Base-by-base conservation (phyloP, 2,888 invertebrate genomes). In the Diadegma fenestrale region DNA sequence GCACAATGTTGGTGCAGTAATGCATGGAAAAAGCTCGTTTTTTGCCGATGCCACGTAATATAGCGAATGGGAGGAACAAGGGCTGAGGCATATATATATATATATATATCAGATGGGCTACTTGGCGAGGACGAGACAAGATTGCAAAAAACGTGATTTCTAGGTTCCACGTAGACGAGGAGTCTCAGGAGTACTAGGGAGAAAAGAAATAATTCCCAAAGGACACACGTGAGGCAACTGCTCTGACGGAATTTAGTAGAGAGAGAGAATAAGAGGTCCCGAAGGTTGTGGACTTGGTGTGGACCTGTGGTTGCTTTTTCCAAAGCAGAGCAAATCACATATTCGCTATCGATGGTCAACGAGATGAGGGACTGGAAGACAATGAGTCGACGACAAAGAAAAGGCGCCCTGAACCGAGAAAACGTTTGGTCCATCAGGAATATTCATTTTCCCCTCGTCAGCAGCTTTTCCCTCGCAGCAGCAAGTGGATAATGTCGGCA, bases 211-310 rank as follows among this genome's bases (percentile, higher is more conserved):
- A 64, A 37, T 33, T 37, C 33, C 64, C 17, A 37, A 64, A 22
- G 64, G 64, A 64, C 64, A 64, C 64, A 64, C 54, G 54, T 58
- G 19, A 26, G 54, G 54, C 4, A 58, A 58, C 54, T 58, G 54
- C 4, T 58, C 54, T 26, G 54, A 26, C 22, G 54, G 26, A 58
- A 58, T 58, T 58, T 58, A 58, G 54, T 58, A 58, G 54, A 58
- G 54, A 58, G 54, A 58, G 54, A 58, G 54, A 58, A 58, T 58
- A 58, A 58, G 26, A 58, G 54, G 26, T 58, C 54, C 54, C 54
- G 54, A 58, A 58, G 54, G 54, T 58, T 58, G 12, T 12, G 26
- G 22, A 58, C 26, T 12, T 58, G 26, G 54, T 58, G 54, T 26
- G 26, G 54, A 58, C 22, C 54, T 58, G 37, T 37, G 54, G 26